Percentiles rank a stretch among this genome's conserved stretches.
phyloP scores from a whole-genome alignment of 2,888 invertebrate genomes.

The Melitaea athalia region DNA sequence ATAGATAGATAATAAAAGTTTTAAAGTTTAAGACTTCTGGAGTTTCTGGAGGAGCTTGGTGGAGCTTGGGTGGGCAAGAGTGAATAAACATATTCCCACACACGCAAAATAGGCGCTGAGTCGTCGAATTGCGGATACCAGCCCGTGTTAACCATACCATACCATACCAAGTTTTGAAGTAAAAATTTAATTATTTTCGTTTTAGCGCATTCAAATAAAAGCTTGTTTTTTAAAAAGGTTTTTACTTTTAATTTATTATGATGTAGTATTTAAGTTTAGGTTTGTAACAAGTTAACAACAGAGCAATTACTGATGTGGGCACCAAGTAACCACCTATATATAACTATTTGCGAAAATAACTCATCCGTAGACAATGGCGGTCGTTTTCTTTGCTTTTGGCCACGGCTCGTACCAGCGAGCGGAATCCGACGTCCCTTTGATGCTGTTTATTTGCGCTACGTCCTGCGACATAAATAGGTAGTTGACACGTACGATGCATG shows the following conservation, averaged over 20 bases:
- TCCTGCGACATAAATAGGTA: slow-evolving; percentile 81
- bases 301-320: slow-evolving; percentile 16
- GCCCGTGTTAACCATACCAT: too few species aligned
- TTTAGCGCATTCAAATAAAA: too few species aligned
- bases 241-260: background rate
- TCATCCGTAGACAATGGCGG: slow-evolving; percentile 77
- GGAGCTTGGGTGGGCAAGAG: too few species aligned
- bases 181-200: too few species aligned
- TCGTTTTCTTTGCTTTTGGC: slow-evolving; percentile 71
- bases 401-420: slow-evolving; percentile 55
- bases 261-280: background rate
- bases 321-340: slow-evolving; percentile 42
- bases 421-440: slow-evolving; percentile 78
- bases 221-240: too few species aligned
- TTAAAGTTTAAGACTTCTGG: too few species aligned
- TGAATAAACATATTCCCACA: too few species aligned
- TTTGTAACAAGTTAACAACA: slow-evolving; percentile 30
- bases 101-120: too few species aligned
- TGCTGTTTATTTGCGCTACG: slow-evolving; percentile 80
- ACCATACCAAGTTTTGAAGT: too few species aligned
- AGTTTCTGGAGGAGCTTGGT: too few species aligned
- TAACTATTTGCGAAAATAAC: slow-evolving; percentile 78
- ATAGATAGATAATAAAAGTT: too few species aligned
- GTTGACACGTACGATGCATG: slow-evolving; percentile 76
- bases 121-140: too few species aligned